Base-by-base conservation (phyloP, 2,797 vertebrate genomes). In the Gallinago solitaria region DNA sequence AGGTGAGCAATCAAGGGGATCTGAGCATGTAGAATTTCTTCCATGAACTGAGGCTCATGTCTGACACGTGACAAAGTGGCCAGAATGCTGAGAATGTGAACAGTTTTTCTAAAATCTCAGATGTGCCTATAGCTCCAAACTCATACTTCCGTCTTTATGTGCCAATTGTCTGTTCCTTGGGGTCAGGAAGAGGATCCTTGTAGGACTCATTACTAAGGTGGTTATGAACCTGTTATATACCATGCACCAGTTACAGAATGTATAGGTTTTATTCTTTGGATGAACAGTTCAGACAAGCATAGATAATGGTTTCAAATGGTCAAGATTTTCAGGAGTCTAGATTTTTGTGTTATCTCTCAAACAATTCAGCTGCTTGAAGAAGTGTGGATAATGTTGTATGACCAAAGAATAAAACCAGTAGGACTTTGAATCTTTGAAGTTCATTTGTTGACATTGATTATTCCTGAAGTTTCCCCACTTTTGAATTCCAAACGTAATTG, bases 161-260 rank as follows among this genome's bases (percentile, higher is more conserved):
- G 68, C 78, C 56, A 94, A 5, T 79, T 95, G 37, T 91, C 90
- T 90, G 53, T 57, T 54, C 61, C 56, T 53, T 57, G 70, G 47
- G 90, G 93, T 85, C 61, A 90, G 41, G 30, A 88, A 73, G 76
- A 74, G 53, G 61, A 86, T 90, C 70, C 73, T 81, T 84, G 64
- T 54, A 95, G 93, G 95, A 93, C 83, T 91, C 92, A 88, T 84
- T 96, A 86, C 91, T 96, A 91, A 96, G 85, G 85, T 96, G 81
- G 89, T 96, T 86, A 92, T 93, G 69, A 77, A 68, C 53, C 59
- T 69, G 70, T 70, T 96, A 63, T 50, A 71, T 73, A 86, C 94
- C 82, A 93, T 84, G 83, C 81, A 85, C 70, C 95, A 90, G 67
- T 51, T 89, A 48, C 80, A 93, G 65, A 90, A 83, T 83, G 65